Percentiles rank a stretch among this genome's conserved stretches.
These are phyloP conservation scores for Oreocharis arfaki DNA, from an alignment of 2,113 vertebrate species.

Conservation along the genomic window DNA sequence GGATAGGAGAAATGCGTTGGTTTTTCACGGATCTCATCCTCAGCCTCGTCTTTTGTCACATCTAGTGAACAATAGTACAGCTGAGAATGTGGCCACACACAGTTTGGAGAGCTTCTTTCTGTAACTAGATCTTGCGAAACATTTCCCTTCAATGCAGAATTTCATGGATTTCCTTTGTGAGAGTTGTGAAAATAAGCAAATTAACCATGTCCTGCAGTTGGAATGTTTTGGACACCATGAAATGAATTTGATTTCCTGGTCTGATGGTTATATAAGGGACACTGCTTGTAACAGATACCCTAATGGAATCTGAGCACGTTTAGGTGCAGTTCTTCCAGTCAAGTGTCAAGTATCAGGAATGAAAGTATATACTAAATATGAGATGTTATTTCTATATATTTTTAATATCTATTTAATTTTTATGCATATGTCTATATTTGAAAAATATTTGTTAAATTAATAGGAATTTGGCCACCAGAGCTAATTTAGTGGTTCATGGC, in stretches of 20 bases:
- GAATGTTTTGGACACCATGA: neutral
- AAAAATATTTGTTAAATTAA: neutral
- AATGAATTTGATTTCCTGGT: slow-evolving; percentile 10
- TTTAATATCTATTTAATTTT: neutral
- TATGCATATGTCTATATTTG: neutral
- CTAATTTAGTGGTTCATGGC: neutral
- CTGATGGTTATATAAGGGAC: neutral
- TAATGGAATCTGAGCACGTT: neutral
- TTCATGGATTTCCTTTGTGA: slow-evolving; percentile 41
- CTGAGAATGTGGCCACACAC: slow-evolving; percentile 58
- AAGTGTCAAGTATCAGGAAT: neutral
- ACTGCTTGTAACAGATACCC: neutral
- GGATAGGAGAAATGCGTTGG: slow-evolving; percentile 25
- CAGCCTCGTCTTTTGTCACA: slow-evolving; percentile 25
- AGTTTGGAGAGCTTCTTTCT: slow-evolving; percentile 20
- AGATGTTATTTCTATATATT: neutral
- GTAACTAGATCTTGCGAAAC: slow-evolving; percentile 56
- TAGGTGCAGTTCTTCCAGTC: neutral
- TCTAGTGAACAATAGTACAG: slow-evolving; percentile 48
- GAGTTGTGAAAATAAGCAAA: slow-evolving; percentile 46
- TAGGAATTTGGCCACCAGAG: neutral
- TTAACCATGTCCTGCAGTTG: slow-evolving; percentile 9
- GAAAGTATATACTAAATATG: neutral
- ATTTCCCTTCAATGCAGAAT: slow-evolving; percentile 29
- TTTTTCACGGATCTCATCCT: slow-evolving; percentile 21